Evolutionary conservation across 2,888 invertebrate genomes (phyloP).

Genomic region (Mechanitis messenoides): DNA sequence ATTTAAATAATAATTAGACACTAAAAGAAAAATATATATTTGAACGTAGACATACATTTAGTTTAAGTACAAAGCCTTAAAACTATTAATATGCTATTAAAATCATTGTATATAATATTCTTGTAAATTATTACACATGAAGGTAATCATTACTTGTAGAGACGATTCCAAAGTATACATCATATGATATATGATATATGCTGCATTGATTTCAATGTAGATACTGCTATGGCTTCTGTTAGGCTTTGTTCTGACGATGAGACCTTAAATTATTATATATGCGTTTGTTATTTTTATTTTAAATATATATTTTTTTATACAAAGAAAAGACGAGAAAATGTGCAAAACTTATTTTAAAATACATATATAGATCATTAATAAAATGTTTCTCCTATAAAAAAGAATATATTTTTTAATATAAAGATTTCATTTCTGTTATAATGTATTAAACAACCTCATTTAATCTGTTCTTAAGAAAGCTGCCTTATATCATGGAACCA

Average conservation of each 20-base stretch:
- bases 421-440: not conserved
- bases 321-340: no score
- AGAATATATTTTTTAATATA: no score
- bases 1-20: no score
- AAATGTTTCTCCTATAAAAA: no score
- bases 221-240: conserved; percentile 37
- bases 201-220: conserved; percentile 32
- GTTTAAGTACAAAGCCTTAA: no score
- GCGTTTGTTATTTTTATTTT: not conserved
- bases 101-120: no score
- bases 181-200: conserved; percentile 19
- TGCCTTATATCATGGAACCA: conserved; percentile 40
- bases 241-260: conserved; percentile 13
- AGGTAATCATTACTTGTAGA: conserved; percentile 12
- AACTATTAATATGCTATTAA: no score
- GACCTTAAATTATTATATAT: not conserved
- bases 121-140: not conserved
- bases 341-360: no score
- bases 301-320: no score
- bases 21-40: no score
- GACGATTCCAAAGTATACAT: conserved; percentile 17
- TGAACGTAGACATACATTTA: no score
- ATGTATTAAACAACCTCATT: not conserved
- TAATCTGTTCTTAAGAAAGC: conserved; percentile 29
- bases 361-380: no score